These are phyloP conservation scores for Enteromius afrohamiltoni DNA, from an alignment of 2,797 vertebrate genomes.

Conservation along the genomic window DNA sequence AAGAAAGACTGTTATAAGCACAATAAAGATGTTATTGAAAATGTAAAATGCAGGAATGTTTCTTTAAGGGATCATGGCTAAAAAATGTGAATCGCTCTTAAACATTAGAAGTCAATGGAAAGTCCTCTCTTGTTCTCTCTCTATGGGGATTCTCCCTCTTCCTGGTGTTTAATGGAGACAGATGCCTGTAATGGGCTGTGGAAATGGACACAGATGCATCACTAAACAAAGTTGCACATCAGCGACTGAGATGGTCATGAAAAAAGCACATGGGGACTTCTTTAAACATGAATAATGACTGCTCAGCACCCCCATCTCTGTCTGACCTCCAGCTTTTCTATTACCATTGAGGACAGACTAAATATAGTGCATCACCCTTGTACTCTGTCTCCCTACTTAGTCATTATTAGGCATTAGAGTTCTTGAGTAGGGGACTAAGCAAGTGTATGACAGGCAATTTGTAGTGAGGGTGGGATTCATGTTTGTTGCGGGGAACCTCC, in stretches of 20 bases:
- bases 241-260: slow-evolving; percentile 19
- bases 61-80: neutral
- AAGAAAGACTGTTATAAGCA: too few species aligned
- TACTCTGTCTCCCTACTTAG: slow-evolving; percentile 2
- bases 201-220: slow-evolving; percentile 72
- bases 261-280: slow-evolving; percentile 26
- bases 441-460: neutral
- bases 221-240: slow-evolving; percentile 53
- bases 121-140: slow-evolving; percentile 3
- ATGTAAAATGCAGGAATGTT: too few species aligned
- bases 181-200: slow-evolving; percentile 71
- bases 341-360: neutral
- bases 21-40: neutral
- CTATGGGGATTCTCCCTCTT: slow-evolving; percentile 26
- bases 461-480: neutral
- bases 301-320: neutral
- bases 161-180: slow-evolving; percentile 43
- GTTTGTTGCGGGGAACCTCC: neutral
- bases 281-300: slow-evolving; percentile 48
- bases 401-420: slow-evolving; percentile 47
- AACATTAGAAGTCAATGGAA: slow-evolving; percentile 8
- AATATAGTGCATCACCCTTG: slow-evolving; percentile 5
- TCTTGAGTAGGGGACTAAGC: slow-evolving; percentile 19
- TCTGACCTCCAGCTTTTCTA: slow-evolving; percentile 6
- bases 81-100: neutral